Evolutionary conservation across 2,797 vertebrate species (phyloP), one percentile per base, ranked within the genome.

Genomic region (Eulemur rubriventer): DNA sequence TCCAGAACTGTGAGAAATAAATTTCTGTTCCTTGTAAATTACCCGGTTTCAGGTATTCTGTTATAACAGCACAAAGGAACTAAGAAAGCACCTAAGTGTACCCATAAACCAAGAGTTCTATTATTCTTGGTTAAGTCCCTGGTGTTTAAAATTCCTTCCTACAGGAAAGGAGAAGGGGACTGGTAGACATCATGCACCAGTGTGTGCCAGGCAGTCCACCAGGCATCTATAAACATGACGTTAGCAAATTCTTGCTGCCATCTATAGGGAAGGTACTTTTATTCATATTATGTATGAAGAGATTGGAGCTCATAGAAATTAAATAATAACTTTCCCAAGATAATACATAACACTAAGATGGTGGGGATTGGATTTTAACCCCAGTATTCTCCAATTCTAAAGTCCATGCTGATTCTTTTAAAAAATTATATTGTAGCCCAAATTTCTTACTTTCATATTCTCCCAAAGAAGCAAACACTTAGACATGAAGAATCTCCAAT

Each of bases 341-440:
- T 78, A 70, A 94, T 89, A 35, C 28, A 89, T 41, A 43, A 69
- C 46, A 93, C 7, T 82, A 89, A 52, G 30, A 52, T 41, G 22
- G 14, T 52, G 73, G 65, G 73, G 75, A 46, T 5, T 50, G 65
- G 35, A 79, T 84, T 91, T 85, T 59, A 20, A 88, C 17, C 11
- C 30, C n/a, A 85, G 67, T 17, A 85, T 91, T 95, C 63, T 91
- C 70, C 79, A 65, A 90, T 79, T 94, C 35, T 50, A 94, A 94
- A 88, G 22, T 43, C 72, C 43, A 41, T 65, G 20, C 46, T 91
- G 26, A 76, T 80, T 90, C 8, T 50, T 50, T 55, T 55, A n/a
- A 65, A 90, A 80, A 87, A 43, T 59, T 46, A 41, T 78, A 16
- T 38, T 61, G 13, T 70, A 63, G 4, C 57, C 24, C 26, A 89